These are phyloP conservation scores for Drosophila persimilis DNA, from an alignment of 1,140 invertebrate genomes.

Conservation along the genomic window DNA sequence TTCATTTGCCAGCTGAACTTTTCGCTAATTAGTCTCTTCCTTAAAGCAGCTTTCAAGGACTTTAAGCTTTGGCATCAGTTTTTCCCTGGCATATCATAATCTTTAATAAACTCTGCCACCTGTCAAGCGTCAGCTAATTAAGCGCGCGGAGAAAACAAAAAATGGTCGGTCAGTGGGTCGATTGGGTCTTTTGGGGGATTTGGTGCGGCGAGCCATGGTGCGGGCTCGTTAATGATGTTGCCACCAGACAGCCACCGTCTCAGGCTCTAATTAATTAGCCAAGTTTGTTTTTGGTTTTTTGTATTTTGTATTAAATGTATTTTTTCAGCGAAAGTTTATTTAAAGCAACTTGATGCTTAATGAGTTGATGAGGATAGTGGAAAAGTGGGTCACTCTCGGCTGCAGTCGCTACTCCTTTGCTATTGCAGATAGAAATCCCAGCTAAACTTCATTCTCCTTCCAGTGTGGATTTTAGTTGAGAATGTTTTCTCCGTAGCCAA, in stretches of 20 bases:
- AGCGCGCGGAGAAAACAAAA: slow-evolving; percentile 37
- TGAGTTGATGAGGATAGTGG: slow-evolving; percentile 9
- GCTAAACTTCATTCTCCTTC: background rate
- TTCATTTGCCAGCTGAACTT: background rate
- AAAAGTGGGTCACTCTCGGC: slow-evolving; percentile 11
- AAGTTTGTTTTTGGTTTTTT: slow-evolving; percentile 22
- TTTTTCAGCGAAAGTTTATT: slow-evolving; percentile 16
- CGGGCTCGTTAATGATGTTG: slow-evolving; percentile 42
- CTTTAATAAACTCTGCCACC: slow-evolving; percentile 42
- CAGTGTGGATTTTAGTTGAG: background rate
- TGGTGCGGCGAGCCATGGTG: background rate
- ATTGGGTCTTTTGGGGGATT: slow-evolving; percentile 1
- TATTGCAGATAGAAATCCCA: background rate
- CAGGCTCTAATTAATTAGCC: slow-evolving; percentile 50
- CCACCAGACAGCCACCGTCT: slow-evolving; percentile 36
- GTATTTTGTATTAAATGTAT: slow-evolving; percentile 5
- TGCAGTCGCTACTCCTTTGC: background rate
- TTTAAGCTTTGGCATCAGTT: background rate
- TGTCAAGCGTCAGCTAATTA: slow-evolving; percentile 53
- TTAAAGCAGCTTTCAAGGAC: slow-evolving; percentile 6
- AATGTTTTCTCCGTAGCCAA: slow-evolving; percentile 8
- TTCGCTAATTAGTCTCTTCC: slow-evolving; percentile 30
- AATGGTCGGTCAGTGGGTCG: slow-evolving; percentile 34
- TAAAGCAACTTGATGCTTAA: slow-evolving; percentile 31
- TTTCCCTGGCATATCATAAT: slow-evolving; percentile 29